phyloP scores from a whole-genome alignment of 1,140 invertebrate genomes.

The Drosophila triauraria region DNA sequence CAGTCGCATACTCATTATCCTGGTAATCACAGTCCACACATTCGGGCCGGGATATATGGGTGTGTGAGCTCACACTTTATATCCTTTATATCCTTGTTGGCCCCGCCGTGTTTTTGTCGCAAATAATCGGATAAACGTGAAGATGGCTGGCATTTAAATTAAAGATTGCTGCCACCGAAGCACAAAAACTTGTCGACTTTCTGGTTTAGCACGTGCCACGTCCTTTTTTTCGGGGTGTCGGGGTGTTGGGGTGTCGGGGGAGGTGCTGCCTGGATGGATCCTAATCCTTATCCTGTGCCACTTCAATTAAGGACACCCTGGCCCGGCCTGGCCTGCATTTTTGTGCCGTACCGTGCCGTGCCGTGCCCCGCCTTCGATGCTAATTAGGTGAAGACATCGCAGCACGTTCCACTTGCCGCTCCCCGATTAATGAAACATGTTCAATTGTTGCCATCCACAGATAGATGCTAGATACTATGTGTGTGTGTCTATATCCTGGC shows the following conservation, averaged over 20 bases:
- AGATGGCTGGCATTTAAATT: slow-evolving; percentile 82
- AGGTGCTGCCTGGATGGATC: not conserved
- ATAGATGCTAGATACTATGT: not conserved
- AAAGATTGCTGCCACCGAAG: slow-evolving; percentile 71
- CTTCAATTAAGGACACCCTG: slow-evolving; percentile 56
- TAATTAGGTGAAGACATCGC: slow-evolving; percentile 71
- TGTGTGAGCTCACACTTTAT: slow-evolving; percentile 5
- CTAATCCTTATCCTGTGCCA: slow-evolving; percentile 27
- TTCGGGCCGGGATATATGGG: not conserved
- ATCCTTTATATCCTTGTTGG: slow-evolving; percentile 12
- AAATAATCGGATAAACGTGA: slow-evolving; percentile 79
- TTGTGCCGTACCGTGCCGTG: slow-evolving; percentile 31
- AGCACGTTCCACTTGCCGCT: slow-evolving; percentile 54
- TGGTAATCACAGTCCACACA: slow-evolving; percentile 23
- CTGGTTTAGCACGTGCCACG: slow-evolving; percentile 50
- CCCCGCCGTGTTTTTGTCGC: slow-evolving; percentile 55
- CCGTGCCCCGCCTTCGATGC: slow-evolving; percentile 52
- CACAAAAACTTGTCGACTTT: slow-evolving; percentile 67
- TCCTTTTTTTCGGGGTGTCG: not conserved
- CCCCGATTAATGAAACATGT: slow-evolving; percentile 42
- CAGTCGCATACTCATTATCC: slow-evolving; percentile 30
- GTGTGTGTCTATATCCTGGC: not conserved
- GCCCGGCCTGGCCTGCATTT: slow-evolving; percentile 60
- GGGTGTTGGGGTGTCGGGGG: not conserved
- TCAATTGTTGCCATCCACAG: slow-evolving; percentile 31